These are phyloP conservation scores for Sebastes goodei DNA, from an alignment of 2,797 vertebrate genomes.

Conservation along the genomic window DNA sequence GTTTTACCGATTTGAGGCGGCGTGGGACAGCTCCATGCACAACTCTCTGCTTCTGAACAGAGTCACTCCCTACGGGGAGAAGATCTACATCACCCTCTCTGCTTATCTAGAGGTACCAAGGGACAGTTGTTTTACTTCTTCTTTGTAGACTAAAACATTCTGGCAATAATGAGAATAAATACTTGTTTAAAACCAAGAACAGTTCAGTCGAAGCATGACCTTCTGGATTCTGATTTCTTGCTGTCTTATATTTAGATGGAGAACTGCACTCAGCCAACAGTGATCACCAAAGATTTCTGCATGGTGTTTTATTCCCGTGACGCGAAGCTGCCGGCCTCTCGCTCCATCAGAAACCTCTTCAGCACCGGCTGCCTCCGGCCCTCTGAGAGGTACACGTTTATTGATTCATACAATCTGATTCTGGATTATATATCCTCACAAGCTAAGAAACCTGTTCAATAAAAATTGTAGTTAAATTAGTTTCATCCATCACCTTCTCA, in stretches of 20 bases:
- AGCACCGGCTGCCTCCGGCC: conserved; percentile 93
- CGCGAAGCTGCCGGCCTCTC: conserved; percentile 92
- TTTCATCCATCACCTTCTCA: conserved; percentile 51
- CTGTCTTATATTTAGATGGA: conserved; percentile 87
- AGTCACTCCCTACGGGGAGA: conserved; percentile 96
- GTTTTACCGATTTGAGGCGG: conserved; percentile 95
- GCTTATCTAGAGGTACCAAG: conserved; percentile 93
- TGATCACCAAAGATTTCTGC: conserved; percentile 99
- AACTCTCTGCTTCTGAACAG: conserved; percentile 97
- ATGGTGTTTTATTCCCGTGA: conserved; percentile 99
- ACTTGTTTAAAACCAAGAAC: neutral
- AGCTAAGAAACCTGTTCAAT: neutral
- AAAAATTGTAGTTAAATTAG: neutral
- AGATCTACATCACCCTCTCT: conserved; percentile 98
- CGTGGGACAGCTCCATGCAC: conserved; percentile 99
- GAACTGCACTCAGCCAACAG: conserved; percentile 94
- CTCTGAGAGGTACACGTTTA: conserved; percentile 87
- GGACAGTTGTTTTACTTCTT: neutral
- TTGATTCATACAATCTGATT: neutral
- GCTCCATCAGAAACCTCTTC: conserved; percentile 96
- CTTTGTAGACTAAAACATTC: neutral
- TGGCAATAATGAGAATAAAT: neutral
- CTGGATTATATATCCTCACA: neutral
- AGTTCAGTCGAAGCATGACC: neutral
- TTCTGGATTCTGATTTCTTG: neutral